phyloP scores from a whole-genome alignment of 1,140 invertebrate species.

The Gonatopus flavifemur region DNA sequence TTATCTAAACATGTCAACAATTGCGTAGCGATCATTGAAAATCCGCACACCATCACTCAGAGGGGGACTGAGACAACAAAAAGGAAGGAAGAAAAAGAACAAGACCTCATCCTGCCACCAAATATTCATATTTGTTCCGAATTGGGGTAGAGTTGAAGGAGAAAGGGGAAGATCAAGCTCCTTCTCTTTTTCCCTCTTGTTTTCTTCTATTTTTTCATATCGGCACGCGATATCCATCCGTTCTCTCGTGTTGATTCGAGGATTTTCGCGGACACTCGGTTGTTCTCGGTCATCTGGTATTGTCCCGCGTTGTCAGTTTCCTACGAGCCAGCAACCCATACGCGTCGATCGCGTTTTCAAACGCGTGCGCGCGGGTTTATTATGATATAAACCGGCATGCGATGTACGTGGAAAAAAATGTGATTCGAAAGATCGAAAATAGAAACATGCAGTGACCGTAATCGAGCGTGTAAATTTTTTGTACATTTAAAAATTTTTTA shows the following conservation, averaged over 20 bases:
- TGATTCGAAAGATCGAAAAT: too few relatives aligned
- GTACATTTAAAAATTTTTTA: too few relatives aligned
- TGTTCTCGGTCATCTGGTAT: slow-evolving; percentile 31
- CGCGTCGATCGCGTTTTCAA: slow-evolving; percentile 14
- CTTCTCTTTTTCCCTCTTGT: not conserved
- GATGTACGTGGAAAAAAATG: not conserved
- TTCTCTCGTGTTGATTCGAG: slow-evolving; percentile 33
- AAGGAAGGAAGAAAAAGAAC: too few relatives aligned
- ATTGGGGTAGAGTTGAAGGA: too few relatives aligned
- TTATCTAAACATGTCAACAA: too few relatives aligned
- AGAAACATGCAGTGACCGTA: not conserved
- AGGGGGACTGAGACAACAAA: too few relatives aligned
- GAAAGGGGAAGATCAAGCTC: too few relatives aligned
- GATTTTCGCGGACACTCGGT: slow-evolving; percentile 38
- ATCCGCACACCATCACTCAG: too few relatives aligned
- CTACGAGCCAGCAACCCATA: slow-evolving; percentile 41
- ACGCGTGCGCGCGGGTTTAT: slow-evolving; percentile 1
- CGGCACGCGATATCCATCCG: too few relatives aligned
- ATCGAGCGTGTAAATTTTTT: not conserved
- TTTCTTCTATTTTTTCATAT: not conserved
- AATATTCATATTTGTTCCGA: too few relatives aligned
- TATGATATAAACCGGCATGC: slow-evolving; percentile 12
- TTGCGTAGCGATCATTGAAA: too few relatives aligned
- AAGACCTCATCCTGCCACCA: too few relatives aligned
- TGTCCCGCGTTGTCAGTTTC: slow-evolving; percentile 46